phyloP scores from a whole-genome alignment of 2,113 vertebrate species.

The Odocoileus hemionus region DNA sequence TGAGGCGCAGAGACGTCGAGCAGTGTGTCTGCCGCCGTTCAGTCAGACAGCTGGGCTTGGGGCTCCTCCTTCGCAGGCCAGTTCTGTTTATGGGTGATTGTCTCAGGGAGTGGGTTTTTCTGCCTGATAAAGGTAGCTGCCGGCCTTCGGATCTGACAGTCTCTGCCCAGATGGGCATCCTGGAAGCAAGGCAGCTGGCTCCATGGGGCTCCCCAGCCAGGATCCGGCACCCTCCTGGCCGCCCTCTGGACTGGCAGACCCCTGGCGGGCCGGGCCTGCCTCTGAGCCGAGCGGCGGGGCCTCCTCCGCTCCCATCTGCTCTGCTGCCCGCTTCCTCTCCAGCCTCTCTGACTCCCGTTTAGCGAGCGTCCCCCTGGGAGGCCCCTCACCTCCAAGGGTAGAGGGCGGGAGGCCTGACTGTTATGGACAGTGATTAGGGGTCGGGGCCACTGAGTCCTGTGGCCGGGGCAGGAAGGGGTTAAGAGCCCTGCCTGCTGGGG shows the following conservation, averaged over 20 bases:
- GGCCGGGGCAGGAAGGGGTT: slow-evolving; percentile 51
- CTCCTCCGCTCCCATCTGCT: neutral
- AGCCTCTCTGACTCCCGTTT: neutral
- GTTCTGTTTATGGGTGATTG: neutral
- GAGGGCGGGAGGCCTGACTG: neutral
- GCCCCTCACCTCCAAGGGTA: neutral
- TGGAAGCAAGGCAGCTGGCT: neutral
- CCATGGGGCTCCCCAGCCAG: neutral
- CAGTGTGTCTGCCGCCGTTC: accelerated
- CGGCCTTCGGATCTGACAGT: neutral
- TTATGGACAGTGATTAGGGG: neutral
- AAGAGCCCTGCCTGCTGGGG: neutral
- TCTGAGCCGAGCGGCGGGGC: accelerated
- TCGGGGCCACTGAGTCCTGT: accelerated
- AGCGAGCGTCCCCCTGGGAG: neutral
- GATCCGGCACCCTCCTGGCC: neutral
- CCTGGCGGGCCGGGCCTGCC: neutral
- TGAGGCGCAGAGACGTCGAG: neutral
- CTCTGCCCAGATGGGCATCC: neutral
- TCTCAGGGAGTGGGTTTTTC: neutral
- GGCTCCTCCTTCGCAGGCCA: neutral
- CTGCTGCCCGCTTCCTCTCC: neutral
- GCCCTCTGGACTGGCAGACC: neutral
- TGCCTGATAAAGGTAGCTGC: neutral
- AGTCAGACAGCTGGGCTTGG: neutral